These are phyloP conservation scores for Sparidentex hasta DNA, from an alignment of 2,797 vertebrate species.

Conservation along the genomic window DNA sequence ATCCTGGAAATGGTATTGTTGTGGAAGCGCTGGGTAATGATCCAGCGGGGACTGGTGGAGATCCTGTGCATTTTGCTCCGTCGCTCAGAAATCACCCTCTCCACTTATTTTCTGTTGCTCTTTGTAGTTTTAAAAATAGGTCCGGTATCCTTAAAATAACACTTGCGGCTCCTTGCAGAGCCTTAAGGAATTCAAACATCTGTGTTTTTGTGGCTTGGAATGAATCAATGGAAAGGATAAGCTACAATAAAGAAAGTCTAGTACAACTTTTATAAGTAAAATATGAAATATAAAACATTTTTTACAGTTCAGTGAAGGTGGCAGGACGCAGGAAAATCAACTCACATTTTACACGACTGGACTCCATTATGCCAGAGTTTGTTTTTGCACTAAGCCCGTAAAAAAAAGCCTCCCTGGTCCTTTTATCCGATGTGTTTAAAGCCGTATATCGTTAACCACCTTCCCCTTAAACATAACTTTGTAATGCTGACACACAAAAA, in stretches of 20 bases:
- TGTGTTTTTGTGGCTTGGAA: neutral
- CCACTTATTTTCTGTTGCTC: neutral
- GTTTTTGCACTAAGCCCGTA: neutral
- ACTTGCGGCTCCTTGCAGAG: neutral
- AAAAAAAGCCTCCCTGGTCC: neutral
- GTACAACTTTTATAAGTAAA: too few species aligned
- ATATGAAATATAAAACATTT: too few species aligned
- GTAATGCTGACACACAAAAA: conserved; percentile 11
- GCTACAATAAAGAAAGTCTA: too few species aligned
- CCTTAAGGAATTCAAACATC: neutral
- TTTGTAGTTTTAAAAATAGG: conserved; percentile 2
- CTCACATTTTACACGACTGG: too few species aligned
- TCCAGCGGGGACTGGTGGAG: conserved; percentile 36
- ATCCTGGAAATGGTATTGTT: conserved; percentile 57
- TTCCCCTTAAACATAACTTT: conserved; percentile 50
- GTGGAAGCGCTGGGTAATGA: conserved; percentile 21
- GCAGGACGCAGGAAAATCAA: too few species aligned
- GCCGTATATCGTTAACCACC: neutral
- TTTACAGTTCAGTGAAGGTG: too few species aligned
- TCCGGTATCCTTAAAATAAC: conserved; percentile 2
- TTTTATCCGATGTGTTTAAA: conserved; percentile 10
- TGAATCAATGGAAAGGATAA: too few species aligned
- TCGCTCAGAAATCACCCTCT: conserved; percentile 8
- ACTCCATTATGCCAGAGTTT: neutral
- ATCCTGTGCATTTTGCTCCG: conserved; percentile 30